Evolutionary conservation across 2,797 vertebrate species (phyloP).

Genomic region (Rhynchotus rufescens): DNA sequence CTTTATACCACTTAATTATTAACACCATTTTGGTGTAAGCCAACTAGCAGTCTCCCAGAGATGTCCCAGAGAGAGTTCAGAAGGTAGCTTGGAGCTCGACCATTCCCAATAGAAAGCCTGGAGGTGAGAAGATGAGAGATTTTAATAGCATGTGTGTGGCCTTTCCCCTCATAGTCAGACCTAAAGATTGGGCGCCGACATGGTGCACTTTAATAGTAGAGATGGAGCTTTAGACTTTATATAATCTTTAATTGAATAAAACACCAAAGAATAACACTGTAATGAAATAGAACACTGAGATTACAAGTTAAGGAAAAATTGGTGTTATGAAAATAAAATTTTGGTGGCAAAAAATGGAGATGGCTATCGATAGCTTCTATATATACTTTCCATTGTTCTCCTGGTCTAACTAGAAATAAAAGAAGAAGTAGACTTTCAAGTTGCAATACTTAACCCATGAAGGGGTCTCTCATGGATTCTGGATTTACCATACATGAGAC

Average conservation of each 20-base stretch:
- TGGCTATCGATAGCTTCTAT: neutral
- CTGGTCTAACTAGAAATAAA: conserved; percentile 4
- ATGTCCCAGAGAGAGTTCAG: neutral
- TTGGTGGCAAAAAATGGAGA: neutral
- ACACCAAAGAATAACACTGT: neutral
- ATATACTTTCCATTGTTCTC: neutral
- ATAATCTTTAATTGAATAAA: neutral
- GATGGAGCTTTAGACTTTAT: neutral
- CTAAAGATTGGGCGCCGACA: neutral
- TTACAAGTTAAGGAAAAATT: neutral
- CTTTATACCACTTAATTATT: neutral
- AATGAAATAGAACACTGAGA: neutral
- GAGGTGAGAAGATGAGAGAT: neutral
- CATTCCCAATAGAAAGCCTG: neutral
- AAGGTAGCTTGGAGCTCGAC: neutral
- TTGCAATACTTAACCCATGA: neutral
- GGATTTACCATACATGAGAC: conserved; percentile 51
- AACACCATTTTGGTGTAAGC: neutral
- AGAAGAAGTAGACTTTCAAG: conserved; percentile 18
- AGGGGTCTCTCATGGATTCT: conserved; percentile 53
- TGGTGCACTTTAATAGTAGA: neutral
- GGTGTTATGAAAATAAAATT: neutral
- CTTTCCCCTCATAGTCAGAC: neutral
- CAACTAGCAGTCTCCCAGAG: fast-evolving
- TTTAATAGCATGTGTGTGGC: neutral